Conservation (phyloP, 2,888 invertebrate genomes). For the Cheilosia vernalis region DNA sequence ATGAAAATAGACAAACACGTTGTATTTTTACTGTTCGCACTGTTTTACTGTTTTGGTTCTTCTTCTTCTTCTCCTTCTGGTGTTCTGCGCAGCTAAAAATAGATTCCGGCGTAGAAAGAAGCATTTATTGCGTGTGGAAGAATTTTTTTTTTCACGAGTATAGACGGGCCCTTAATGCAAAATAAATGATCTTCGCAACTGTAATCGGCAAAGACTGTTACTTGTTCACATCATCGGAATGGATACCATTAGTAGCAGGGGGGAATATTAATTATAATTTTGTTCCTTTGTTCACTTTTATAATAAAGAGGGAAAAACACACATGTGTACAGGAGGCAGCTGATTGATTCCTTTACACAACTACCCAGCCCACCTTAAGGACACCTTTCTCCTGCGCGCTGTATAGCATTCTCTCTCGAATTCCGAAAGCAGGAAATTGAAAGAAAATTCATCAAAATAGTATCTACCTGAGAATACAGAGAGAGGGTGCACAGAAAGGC, state of each 20-base stretch:
- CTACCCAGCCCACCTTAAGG: slow-evolving; percentile 31
- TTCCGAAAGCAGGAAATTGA: slow-evolving; percentile 67
- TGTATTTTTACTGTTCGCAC: neutral
- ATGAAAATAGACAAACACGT: slow-evolving; percentile 17
- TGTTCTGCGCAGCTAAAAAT: slow-evolving; percentile 67
- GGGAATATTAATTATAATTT: slow-evolving; percentile 42
- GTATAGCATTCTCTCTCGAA: slow-evolving; percentile 29
- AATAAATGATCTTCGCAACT: slow-evolving; percentile 59
- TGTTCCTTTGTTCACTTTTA: slow-evolving; percentile 46
- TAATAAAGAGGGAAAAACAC: slow-evolving; percentile 1
- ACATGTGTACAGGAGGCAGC: slow-evolving; percentile 48
- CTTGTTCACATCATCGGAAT: slow-evolving; percentile 25
- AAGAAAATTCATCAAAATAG: slow-evolving; percentile 68
- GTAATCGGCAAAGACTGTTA: slow-evolving; percentile 35
- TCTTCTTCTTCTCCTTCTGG: slow-evolving; percentile 6
- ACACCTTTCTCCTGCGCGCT: slow-evolving; percentile 41
- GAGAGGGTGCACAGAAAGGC: slow-evolving; percentile 53
- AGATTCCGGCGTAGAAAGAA: slow-evolving; percentile 42
- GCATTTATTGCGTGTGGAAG: slow-evolving; percentile 35
- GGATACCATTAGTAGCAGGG: slow-evolving; percentile 53
- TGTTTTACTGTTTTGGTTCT: neutral
- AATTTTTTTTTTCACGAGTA: slow-evolving; percentile 5
- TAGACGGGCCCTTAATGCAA: slow-evolving; percentile 57
- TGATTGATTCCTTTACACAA: slow-evolving; percentile 63
- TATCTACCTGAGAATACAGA: slow-evolving; percentile 65